phyloP scores from a whole-genome alignment of 2,113 vertebrate genomes.

The Lepisosteus oculatus region DNA sequence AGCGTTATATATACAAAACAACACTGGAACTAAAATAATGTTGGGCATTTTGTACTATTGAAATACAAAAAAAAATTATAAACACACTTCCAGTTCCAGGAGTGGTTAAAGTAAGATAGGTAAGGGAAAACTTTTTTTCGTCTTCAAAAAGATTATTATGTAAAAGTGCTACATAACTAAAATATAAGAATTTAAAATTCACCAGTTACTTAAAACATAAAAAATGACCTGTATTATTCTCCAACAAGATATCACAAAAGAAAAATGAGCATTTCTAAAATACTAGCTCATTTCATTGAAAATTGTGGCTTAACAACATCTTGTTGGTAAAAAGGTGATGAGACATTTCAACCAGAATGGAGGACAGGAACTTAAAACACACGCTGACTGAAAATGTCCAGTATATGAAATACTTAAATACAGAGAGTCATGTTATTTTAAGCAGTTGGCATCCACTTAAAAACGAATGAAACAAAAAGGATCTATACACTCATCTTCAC shows the following conservation, averaged over 20 bases:
- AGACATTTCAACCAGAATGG: constrained; percentile 55
- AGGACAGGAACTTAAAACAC: constrained; percentile 51
- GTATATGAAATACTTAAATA: constrained; percentile 72
- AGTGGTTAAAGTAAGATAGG: constrained; percentile 29
- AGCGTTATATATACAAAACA: constrained; percentile 83
- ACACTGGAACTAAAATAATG: constrained; percentile 74
- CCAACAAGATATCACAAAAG: constrained; percentile 58
- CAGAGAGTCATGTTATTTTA: constrained; percentile 71
- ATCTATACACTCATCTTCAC: constrained; percentile 80
- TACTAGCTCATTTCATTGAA: constrained; percentile 58
- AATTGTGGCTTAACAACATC: constrained; percentile 48
- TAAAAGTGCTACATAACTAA: constrained; percentile 74
- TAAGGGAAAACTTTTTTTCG: constrained; percentile 22
- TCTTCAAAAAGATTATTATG: constrained; percentile 52
- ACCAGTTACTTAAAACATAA: constrained; percentile 50
- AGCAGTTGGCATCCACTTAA: constrained; percentile 89
- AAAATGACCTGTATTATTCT: constrained; percentile 67
- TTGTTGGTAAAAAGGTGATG: constrained; percentile 51
- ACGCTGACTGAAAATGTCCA: constrained; percentile 62
- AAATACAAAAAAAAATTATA: constrained; percentile 76
- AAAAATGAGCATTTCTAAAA: constrained; percentile 70
- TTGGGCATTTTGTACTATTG: constrained; percentile 80
- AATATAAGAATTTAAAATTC: constrained; percentile 65
- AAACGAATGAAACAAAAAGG: constrained; percentile 81
- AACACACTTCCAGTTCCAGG: constrained; percentile 76